Evolutionary conservation across 2,113 vertebrate genomes (phyloP).

Genomic region (Varanus salvator): DNA sequence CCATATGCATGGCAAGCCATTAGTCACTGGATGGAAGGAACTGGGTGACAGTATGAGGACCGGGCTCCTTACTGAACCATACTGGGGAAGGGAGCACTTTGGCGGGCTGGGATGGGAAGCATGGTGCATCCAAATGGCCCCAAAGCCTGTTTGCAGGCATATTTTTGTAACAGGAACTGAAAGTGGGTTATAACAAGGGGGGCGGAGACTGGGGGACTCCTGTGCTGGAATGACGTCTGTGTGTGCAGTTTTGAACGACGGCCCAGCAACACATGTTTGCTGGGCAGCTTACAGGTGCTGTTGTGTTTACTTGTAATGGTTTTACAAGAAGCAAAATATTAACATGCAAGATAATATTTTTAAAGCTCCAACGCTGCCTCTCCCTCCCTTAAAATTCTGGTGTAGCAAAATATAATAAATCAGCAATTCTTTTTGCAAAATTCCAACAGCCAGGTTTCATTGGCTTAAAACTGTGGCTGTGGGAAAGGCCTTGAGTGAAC

Average conservation of each 20-base stretch:
- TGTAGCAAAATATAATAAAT: too few species aligned
- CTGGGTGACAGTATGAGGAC: constrained; percentile 34
- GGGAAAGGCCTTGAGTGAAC: not conserved
- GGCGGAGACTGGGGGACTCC: too few species aligned
- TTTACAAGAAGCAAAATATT: not conserved
- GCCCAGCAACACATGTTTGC: not conserved
- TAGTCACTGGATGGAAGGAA: constrained; percentile 41
- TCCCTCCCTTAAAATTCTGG: not conserved
- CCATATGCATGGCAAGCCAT: constrained; percentile 46
- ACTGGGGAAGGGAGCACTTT: constrained; percentile 21
- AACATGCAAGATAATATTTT: not conserved
- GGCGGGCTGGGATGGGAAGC: rapidly evolving
- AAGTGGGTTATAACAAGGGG: not conserved
- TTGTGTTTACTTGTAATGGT: too few species aligned
- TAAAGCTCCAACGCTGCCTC: not conserved
- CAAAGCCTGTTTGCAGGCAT: not conserved
- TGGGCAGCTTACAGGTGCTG: not conserved
- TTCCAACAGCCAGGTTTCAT: too few species aligned
- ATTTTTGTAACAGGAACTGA: not conserved
- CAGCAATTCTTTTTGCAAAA: too few species aligned
- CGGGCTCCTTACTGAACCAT: constrained; percentile 11
- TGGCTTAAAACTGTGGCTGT: not conserved
- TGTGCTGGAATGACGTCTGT: not conserved
- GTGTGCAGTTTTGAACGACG: not conserved
- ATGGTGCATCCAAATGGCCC: not conserved